Evolutionary conservation across 2,888 invertebrate species (phyloP).

Genomic region (Phalangium opilio): DNA sequence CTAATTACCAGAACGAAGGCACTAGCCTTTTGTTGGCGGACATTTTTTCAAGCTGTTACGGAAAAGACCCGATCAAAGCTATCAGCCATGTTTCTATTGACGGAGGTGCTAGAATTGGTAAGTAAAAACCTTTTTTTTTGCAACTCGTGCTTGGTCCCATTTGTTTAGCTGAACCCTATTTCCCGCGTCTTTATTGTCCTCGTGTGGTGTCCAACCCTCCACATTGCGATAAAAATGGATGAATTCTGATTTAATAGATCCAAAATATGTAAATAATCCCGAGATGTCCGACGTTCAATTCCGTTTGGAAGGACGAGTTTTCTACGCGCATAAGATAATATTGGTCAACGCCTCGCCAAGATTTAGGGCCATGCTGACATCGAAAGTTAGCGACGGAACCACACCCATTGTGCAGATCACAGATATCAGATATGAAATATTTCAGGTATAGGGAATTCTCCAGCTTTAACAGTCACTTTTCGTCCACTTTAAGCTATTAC

Average conservation of each 20-base stretch:
- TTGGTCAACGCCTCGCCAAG: conserved; percentile 75
- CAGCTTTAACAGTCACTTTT: too few relatives aligned
- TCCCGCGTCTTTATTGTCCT: too few relatives aligned
- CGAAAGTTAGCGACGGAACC: conserved; percentile 52
- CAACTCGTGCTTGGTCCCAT: too few relatives aligned
- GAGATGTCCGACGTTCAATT: conserved; percentile 84
- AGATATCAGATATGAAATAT: conserved; percentile 80
- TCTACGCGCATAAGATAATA: conserved; percentile 87
- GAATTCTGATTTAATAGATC: too few relatives aligned
- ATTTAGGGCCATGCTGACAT: conserved; percentile 67
- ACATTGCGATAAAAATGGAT: too few relatives aligned
- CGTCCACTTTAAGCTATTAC: neutral
- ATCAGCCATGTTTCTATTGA: conserved; percentile 21
- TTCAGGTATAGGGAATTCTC: conserved; percentile 52
- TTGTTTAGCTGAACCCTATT: too few relatives aligned
- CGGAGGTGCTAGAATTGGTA: conserved; percentile 49
- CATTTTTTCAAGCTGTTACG: conserved; percentile 75
- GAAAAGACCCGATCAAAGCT: conserved; percentile 54
- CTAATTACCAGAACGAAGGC: conserved; percentile 55
- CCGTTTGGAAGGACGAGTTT: conserved; percentile 72
- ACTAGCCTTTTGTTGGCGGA: conserved; percentile 71
- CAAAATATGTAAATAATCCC: conserved; percentile 84
- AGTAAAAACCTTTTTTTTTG: conserved; percentile 2
- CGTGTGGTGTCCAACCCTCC: too few relatives aligned
- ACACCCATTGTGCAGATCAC: conserved; percentile 79